phyloP scores from a whole-genome alignment of 2,113 vertebrate species.

The Leptobrachium ailaonicum region DNA sequence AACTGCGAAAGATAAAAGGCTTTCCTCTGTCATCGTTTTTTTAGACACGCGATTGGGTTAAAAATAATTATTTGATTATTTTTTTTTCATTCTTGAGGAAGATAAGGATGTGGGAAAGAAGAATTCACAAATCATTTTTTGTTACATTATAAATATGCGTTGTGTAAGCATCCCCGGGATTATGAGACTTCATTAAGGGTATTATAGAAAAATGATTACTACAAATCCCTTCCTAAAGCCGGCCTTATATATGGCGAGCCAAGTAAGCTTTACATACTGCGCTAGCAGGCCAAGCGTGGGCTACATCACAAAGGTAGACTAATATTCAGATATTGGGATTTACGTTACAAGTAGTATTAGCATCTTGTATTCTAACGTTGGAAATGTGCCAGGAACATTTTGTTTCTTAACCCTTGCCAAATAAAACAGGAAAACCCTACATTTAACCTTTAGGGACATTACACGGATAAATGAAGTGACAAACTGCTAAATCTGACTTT shows the following conservation, averaged over 20 bases:
- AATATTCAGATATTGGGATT: conserved; percentile 8
- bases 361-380: conserved; percentile 21
- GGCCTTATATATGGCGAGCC: background rate
- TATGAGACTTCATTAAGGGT: conserved; percentile 40
- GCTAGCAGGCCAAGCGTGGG: conserved; percentile 1
- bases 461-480: background rate
- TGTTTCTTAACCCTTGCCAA: conserved; percentile 25
- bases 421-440: conserved; percentile 34
- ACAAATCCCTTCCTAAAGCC: conserved; percentile 2
- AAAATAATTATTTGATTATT: background rate
- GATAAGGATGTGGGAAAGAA: conserved; percentile 38
- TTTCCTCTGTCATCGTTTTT: background rate
- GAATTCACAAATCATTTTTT: conserved; percentile 25
- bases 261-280: background rate
- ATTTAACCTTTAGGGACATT: conserved; percentile 23
- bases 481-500: background rate
- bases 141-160: conserved; percentile 9
- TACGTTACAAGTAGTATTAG: background rate
- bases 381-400: conserved; percentile 28
- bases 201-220: conserved; percentile 27
- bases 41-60: background rate
- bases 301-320: conserved; percentile 14
- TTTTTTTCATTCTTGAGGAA: background rate
- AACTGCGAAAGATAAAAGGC: background rate
- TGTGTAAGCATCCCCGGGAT: conserved; percentile 27